A percentile compares a stretch with the other conserved stretches of the same genome.
phyloP scores from a whole-genome alignment of 2,113 vertebrate genomes.

The Picathartes gymnocephalus region DNA sequence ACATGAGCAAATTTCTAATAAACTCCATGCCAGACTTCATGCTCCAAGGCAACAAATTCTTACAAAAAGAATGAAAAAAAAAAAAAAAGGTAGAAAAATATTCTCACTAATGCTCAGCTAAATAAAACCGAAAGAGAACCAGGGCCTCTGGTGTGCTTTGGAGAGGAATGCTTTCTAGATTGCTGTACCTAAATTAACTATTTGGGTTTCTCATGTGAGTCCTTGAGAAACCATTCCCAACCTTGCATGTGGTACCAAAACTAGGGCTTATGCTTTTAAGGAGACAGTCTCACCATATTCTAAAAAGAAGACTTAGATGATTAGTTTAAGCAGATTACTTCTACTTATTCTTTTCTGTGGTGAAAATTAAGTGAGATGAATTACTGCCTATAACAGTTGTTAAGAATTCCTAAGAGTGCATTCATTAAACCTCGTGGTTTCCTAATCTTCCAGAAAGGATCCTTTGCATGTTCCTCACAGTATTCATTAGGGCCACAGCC shows the following conservation, averaged over 20 bases:
- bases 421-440: not conserved
- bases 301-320: not conserved
- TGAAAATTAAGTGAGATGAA: not conserved
- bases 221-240: not conserved
- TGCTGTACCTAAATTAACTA: not conserved
- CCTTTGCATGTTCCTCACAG: not conserved
- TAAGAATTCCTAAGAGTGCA: not conserved
- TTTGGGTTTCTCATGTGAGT: not conserved
- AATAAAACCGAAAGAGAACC: not conserved
- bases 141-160: not conserved
- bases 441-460: not conserved
- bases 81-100: not conserved
- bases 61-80: not conserved
- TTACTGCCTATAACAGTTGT: not conserved
- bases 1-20: not conserved
- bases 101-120: not conserved
- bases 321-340: not conserved
- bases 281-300: not conserved
- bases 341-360: not conserved
- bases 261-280: not conserved
- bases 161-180: not conserved
- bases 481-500: not conserved
- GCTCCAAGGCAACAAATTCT: not conserved
- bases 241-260: not conserved
- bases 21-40: not conserved